phyloP scores from a whole-genome alignment of 92 coral and sea anemone species.

The Phenganax marumi region DNA sequence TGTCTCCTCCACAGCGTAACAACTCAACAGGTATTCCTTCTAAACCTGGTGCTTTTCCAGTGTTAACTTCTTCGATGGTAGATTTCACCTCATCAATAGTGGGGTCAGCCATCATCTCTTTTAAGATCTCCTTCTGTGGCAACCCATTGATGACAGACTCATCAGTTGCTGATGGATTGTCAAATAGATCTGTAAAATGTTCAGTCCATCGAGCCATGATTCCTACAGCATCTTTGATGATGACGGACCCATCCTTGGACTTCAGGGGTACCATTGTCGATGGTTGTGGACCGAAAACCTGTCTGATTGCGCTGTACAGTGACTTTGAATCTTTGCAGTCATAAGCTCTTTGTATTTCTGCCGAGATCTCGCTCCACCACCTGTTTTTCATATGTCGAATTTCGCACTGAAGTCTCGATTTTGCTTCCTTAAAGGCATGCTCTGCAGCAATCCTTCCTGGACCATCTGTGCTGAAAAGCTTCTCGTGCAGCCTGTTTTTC shows the following conservation, averaged over 20 bases:
- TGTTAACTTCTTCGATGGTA: constrained; percentile 24
- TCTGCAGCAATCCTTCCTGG: background rate
- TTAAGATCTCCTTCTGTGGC: constrained; percentile 10
- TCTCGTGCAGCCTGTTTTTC: constrained; percentile 6
- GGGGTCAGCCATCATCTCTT: constrained; percentile 5
- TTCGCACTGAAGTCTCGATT: constrained; percentile 24
- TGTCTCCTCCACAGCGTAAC: no score
- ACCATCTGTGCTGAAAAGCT: background rate
- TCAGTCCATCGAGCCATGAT: background rate
- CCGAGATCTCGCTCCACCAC: constrained; percentile 12
- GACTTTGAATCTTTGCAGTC: constrained; percentile 18
- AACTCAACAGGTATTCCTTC: constrained; percentile 15
- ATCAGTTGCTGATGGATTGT: constrained; percentile 31
- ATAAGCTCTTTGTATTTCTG: constrained; percentile 9
- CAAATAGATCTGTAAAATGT: constrained; percentile 30
- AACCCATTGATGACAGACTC: constrained; percentile 14
- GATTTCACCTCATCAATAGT: background rate
- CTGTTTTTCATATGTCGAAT: constrained; percentile 18
- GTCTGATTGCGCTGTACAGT: background rate
- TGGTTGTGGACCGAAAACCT: background rate
- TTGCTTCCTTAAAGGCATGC: constrained; percentile 12
- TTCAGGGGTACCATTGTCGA: constrained; percentile 17
- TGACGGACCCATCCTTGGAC: constrained; percentile 17
- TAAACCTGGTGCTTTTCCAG: constrained; percentile 39
- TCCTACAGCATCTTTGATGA: background rate